A percentile compares a stretch with the other conserved stretches of the same genome.
Conservation (phyloP, 2,797 vertebrate genomes). For the Trichosurus vulpecula region DNA sequence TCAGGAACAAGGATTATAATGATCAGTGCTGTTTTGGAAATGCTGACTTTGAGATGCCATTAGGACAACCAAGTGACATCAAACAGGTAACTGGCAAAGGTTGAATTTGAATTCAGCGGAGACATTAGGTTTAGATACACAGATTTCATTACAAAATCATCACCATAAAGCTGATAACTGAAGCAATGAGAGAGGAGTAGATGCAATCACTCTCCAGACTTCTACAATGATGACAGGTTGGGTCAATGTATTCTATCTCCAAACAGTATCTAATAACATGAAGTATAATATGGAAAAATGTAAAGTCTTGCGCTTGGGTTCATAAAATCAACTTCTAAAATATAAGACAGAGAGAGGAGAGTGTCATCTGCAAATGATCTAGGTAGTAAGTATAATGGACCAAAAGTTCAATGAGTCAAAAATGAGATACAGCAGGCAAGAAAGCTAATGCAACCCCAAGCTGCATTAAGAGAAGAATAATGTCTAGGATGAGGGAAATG, state of each 20-base stretch:
- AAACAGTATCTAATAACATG: neutral
- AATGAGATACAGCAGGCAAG: neutral
- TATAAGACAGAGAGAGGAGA: neutral
- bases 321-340: neutral
- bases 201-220: neutral
- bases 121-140: neutral
- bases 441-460: neutral
- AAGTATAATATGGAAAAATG: neutral
- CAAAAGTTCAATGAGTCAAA: neutral
- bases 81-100: neutral
- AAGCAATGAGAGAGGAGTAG: neutral
- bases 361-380: neutral
- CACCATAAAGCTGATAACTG: neutral
- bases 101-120: neutral
- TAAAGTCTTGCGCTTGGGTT: neutral
- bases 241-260: neutral
- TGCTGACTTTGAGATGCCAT: neutral
- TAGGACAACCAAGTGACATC: neutral
- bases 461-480: neutral
- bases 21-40: neutral
- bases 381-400: neutral
- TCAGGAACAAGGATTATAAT: neutral
- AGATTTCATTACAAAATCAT: neutral
- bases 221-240: neutral
- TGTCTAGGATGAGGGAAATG: neutral